Conservation (phyloP, 2,888 invertebrate species). For the Anagyrus pseudococci region DNA sequence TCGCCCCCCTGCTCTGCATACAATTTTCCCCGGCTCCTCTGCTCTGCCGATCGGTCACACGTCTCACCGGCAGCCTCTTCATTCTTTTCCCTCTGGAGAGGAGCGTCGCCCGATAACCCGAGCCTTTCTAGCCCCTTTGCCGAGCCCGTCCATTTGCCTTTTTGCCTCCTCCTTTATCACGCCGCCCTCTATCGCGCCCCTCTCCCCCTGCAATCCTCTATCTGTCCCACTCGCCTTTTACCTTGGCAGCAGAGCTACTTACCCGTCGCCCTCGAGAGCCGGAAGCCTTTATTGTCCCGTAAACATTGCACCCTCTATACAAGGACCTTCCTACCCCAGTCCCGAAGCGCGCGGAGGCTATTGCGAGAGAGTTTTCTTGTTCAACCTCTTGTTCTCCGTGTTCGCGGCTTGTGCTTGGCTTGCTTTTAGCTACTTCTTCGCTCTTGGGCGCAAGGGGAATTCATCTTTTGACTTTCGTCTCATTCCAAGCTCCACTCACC, state of each 20-base stretch:
- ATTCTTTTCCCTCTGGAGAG: not conserved
- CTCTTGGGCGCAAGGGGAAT: not conserved
- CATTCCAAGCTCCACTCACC: not conserved
- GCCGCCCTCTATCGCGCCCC: conserved; percentile 1
- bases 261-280: not conserved
- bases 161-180: conserved; percentile 25
- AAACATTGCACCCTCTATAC: conserved; percentile 30
- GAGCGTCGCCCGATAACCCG: not conserved
- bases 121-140: not conserved
- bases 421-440: not conserved
- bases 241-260: conserved; percentile 2
- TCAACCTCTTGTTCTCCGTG: conserved; percentile 4
- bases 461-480: not conserved
- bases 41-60: conserved; percentile 10
- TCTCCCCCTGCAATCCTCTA: not conserved
- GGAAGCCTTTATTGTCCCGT: conserved; percentile 35
- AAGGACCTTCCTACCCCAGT: conserved; percentile 14
- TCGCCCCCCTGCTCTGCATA: conserved; percentile 5
- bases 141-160: conserved; percentile 14
- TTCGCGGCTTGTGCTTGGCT: conserved; percentile 1
- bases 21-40: conserved; percentile 5
- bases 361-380: no score
- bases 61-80: not conserved
- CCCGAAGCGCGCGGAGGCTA: no score
- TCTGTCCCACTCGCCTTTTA: conserved; percentile 8